Evolutionary conservation across 1,140 invertebrate genomes (phyloP).

Genomic region (Hylaeus volcanicus): DNA sequence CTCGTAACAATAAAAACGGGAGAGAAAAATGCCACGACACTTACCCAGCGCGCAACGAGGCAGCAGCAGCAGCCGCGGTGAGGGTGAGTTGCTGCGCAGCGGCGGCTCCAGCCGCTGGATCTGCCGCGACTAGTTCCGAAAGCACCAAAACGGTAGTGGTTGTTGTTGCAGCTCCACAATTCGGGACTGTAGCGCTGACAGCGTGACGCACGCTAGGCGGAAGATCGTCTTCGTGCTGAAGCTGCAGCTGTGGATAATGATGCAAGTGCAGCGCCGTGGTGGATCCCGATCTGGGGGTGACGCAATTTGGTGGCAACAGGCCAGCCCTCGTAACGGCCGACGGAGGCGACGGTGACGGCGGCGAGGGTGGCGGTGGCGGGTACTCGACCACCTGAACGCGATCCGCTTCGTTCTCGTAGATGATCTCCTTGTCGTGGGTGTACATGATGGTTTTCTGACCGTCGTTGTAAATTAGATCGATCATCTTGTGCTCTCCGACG

Average conservation of each 20-base stretch:
- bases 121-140: constrained; percentile 80
- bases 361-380: constrained; percentile 79
- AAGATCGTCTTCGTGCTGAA: constrained; percentile 79
- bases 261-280: constrained; percentile 77
- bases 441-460: constrained; percentile 91
- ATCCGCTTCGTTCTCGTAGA: constrained; percentile 79
- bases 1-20: too few species aligned
- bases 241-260: constrained; percentile 78
- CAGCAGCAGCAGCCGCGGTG: constrained; percentile 65
- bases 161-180: constrained; percentile 74
- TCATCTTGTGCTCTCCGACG: constrained; percentile 85
- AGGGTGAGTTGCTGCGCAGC: constrained; percentile 71
- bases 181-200: constrained; percentile 70
- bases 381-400: constrained; percentile 78
- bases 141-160: constrained; percentile 82
- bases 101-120: constrained; percentile 67
- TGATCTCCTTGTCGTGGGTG: constrained; percentile 82
- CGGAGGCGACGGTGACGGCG: constrained; percentile 79
- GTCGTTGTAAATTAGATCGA: constrained; percentile 90
- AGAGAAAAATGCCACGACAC: constrained; percentile 49
- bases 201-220: constrained; percentile 69
- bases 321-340: constrained; percentile 77
- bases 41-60: constrained; percentile 76
- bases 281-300: constrained; percentile 72
- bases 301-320: constrained; percentile 80